Conservation (phyloP, 2,797 vertebrate genomes). For the Phrynocephalus forsythii region DNA sequence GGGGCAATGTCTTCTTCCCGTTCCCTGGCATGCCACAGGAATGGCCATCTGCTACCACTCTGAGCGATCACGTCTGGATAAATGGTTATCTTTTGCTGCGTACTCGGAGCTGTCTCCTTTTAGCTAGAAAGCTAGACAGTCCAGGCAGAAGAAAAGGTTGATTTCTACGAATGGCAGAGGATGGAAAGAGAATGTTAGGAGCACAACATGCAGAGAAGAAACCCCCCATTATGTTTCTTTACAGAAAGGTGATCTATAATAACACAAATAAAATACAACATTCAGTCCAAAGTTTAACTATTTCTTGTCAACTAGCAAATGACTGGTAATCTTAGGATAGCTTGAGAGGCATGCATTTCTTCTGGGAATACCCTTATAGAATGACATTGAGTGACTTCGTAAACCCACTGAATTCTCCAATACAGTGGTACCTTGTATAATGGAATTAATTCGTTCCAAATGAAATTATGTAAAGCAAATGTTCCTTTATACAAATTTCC, state of each 20-base stretch:
- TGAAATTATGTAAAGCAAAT: too few species aligned
- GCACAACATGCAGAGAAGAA: background rate
- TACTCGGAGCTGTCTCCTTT: background rate
- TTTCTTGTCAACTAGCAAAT: background rate
- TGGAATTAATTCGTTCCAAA: too few species aligned
- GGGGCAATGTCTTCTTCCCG: background rate
- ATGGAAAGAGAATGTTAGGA: background rate
- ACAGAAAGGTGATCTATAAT: background rate
- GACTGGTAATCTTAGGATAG: background rate
- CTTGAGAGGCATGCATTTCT: background rate
- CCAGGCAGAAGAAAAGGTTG: background rate
- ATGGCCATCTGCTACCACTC: background rate
- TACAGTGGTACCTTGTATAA: too few species aligned
- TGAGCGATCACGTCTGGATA: background rate
- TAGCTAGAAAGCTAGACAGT: background rate
- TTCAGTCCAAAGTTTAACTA: background rate
- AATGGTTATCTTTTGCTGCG: background rate
- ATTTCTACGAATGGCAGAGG: background rate
- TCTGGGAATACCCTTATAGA: background rate
- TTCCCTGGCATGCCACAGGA: slow-evolving; percentile 8
- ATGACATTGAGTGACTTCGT: background rate
- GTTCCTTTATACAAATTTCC: too few species aligned
- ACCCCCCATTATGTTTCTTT: background rate
- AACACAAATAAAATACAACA: background rate
- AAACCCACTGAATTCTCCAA: background rate